Conservation (phyloP, 2,888 invertebrate species). For the Cabera pusaria region DNA sequence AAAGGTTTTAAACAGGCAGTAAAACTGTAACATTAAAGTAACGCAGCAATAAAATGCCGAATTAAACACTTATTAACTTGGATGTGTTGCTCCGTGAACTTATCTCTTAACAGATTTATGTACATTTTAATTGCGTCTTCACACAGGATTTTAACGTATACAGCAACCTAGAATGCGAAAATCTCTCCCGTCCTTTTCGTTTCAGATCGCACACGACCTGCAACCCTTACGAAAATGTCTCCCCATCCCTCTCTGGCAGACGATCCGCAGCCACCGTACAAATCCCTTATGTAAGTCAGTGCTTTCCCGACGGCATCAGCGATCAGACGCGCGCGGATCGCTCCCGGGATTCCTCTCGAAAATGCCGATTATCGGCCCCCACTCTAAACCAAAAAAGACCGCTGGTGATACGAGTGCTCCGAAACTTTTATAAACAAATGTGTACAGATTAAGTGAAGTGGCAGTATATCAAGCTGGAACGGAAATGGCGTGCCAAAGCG, state of each 20-base stretch:
- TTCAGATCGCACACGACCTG: slow-evolving; percentile 50
- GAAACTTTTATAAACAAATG: slow-evolving; percentile 54
- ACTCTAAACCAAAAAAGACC: slow-evolving; percentile 32
- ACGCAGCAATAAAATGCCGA: slow-evolving; percentile 46
- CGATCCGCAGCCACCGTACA: slow-evolving; percentile 64
- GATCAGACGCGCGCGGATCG: slow-evolving; percentile 50
- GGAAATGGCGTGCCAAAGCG: slow-evolving; percentile 51
- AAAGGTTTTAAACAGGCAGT: slow-evolving; percentile 9
- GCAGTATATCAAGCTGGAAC: slow-evolving; percentile 40
- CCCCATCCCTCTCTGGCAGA: slow-evolving; percentile 62
- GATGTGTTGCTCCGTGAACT: slow-evolving; percentile 52
- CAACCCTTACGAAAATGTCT: slow-evolving; percentile 62
- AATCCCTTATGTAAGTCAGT: slow-evolving; percentile 82
- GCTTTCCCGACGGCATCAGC: slow-evolving; percentile 45
- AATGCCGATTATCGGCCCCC: slow-evolving; percentile 52
- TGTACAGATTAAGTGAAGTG: slow-evolving; percentile 43
- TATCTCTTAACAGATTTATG: slow-evolving; percentile 68
- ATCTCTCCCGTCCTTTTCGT: slow-evolving; percentile 65
- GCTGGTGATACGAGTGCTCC: slow-evolving; percentile 44
- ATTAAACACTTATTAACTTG: slow-evolving; percentile 61
- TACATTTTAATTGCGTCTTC: slow-evolving; percentile 79
- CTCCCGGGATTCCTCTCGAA: slow-evolving; percentile 40
- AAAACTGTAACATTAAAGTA: slow-evolving; percentile 21
- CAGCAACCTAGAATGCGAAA: slow-evolving; percentile 59
- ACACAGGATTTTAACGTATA: slow-evolving; percentile 69